These are phyloP conservation scores for Loriculus beryllinus DNA, from an alignment of 2,797 vertebrate genomes.

Conservation along the genomic window DNA sequence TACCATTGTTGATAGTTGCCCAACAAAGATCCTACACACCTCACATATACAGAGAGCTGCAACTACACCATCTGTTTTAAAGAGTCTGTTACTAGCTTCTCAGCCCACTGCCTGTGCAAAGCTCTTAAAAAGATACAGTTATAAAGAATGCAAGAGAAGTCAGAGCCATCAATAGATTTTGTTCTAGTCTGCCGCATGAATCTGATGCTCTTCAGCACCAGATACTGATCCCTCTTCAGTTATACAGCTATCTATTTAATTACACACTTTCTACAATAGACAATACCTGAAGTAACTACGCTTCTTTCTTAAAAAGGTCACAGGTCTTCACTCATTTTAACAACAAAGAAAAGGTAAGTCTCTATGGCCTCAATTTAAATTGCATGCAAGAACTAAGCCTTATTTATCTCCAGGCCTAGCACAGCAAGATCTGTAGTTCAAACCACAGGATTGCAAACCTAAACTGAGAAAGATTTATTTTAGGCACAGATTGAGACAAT, in stretches of 20 bases:
- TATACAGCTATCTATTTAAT: not conserved
- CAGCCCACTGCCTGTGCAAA: not conserved
- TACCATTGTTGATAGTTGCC: not conserved
- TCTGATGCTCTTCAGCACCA: not conserved
- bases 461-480: not conserved
- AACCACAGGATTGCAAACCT: not conserved
- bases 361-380: not conserved
- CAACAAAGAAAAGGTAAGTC: not conserved
- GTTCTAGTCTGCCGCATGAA: not conserved
- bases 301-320: not conserved
- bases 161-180: not conserved
- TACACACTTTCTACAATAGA: not conserved
- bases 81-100: not conserved
- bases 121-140: not conserved
- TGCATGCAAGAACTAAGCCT: not conserved
- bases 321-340: not conserved
- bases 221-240: not conserved
- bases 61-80: slow-evolving; percentile 9
- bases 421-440: not conserved
- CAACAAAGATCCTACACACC: slow-evolving; percentile 20
- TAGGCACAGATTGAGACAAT: not conserved
- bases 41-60: not conserved
- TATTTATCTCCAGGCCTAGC: not conserved
- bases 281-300: not conserved
- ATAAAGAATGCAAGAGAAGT: not conserved